Percentiles rank a stretch among this genome's conserved stretches.
These are phyloP conservation scores for Busseola fusca DNA, from an alignment of 2,888 invertebrate species.

Conservation along the genomic window DNA sequence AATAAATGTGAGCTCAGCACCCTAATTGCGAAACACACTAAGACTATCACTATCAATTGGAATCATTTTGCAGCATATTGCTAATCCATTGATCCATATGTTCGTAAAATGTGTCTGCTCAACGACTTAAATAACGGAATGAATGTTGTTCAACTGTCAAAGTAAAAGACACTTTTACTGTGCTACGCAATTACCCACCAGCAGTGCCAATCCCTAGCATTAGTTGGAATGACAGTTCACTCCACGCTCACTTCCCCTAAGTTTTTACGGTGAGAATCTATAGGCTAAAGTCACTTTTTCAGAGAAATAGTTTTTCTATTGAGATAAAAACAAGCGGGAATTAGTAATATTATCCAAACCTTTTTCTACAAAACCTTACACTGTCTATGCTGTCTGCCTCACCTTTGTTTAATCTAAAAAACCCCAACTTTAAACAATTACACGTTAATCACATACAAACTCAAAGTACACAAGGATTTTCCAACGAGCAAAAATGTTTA, in stretches of 20 bases:
- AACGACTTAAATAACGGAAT: no score
- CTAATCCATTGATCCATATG: no score
- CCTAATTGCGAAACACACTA: no score
- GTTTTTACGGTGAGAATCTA: no score
- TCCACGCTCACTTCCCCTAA: no score
- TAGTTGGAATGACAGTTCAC: no score
- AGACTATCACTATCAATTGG: no score
- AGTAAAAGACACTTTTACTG: background rate
- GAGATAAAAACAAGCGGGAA: background rate
- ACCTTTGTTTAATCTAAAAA: slow-evolving; percentile 3
- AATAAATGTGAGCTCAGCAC: no score
- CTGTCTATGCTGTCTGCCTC: background rate
- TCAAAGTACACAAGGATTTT: slow-evolving; percentile 32
- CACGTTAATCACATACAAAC: slow-evolving; percentile 42
- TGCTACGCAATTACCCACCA: no score
- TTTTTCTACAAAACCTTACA: background rate
- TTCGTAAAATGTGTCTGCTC: no score
- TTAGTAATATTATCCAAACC: background rate
- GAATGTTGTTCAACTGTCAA: background rate
- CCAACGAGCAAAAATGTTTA: slow-evolving; percentile 31
- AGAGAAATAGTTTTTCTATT: background rate
- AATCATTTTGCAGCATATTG: no score
- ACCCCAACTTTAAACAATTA: slow-evolving; percentile 20
- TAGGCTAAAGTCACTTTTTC: background rate
- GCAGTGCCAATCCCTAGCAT: no score